Conservation (phyloP, 2,888 invertebrate species). For the Malthinus flaveolus region DNA sequence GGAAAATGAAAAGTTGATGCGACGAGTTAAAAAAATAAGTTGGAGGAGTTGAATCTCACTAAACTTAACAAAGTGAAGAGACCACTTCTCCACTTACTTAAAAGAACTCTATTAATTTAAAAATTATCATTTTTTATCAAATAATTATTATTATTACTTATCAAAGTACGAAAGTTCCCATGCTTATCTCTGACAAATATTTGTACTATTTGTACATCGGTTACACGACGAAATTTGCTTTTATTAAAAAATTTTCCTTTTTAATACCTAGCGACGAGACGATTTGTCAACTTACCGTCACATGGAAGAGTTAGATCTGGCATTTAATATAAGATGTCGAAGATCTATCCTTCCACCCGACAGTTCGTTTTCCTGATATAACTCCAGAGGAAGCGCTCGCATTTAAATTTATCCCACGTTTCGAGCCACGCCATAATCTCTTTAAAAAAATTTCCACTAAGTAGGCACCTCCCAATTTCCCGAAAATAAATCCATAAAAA, state of each 20-base stretch:
- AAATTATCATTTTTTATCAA: not conserved
- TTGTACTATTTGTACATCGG: not conserved
- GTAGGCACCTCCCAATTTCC: not conserved
- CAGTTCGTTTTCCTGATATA: constrained; percentile 8
- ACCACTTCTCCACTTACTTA: constrained; percentile 54
- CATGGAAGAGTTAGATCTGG: constrained; percentile 48
- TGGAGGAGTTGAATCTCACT: constrained; percentile 57
- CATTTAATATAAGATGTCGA: constrained; percentile 35
- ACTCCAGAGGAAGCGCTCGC: not conserved
- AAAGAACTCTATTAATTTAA: constrained; percentile 28
- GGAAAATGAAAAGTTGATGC: constrained; percentile 2
- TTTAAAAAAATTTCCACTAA: too few species aligned
- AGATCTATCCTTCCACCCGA: constrained; percentile 39
- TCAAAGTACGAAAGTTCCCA: constrained; percentile 10
- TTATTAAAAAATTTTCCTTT: not conserved
- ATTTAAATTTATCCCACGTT: too few species aligned
- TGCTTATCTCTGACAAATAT: not conserved
- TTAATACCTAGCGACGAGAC: too few species aligned
- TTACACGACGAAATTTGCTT: constrained; percentile 6
- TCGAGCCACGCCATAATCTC: too few species aligned
- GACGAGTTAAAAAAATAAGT: constrained; percentile 40
- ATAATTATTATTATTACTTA: not conserved
- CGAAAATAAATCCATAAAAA: not conserved
- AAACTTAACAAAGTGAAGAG: constrained; percentile 50
- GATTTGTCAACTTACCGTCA: constrained; percentile 29